phyloP scores from a whole-genome alignment of 2,113 vertebrate genomes.

The Erythrolamprus reginae region DNA sequence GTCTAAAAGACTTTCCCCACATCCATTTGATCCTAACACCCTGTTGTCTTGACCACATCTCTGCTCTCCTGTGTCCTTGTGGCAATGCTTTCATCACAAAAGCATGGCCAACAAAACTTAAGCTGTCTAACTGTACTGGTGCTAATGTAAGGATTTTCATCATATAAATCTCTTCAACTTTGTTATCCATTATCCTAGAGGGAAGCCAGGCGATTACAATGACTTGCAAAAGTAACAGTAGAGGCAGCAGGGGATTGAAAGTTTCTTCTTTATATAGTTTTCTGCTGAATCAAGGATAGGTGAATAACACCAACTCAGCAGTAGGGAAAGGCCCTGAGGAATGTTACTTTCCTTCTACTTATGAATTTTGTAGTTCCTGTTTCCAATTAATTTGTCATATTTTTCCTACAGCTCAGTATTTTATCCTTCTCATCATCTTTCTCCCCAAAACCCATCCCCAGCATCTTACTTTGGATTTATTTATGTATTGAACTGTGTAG shows the following conservation, averaged over 20 bases:
- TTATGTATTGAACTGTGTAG: not conserved
- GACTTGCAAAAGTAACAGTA: not conserved
- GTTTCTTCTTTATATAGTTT: not conserved
- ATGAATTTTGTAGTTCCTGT: not conserved
- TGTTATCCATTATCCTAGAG: not conserved
- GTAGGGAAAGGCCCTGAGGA: not conserved
- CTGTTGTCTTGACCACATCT: not conserved
- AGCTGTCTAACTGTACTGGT: not conserved
- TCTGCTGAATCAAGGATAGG: not conserved
- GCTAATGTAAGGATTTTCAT: not conserved
- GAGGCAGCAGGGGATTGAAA: not conserved
- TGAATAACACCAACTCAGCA: not conserved
- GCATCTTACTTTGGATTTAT: not conserved
- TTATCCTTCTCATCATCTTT: not conserved
- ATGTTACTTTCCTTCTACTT: not conserved
- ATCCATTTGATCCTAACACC: not conserved
- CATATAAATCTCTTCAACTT: not conserved
- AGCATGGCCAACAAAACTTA: not conserved
- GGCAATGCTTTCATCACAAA: not conserved
- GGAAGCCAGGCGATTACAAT: not conserved
- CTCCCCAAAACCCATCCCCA: not conserved
- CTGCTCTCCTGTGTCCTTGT: not conserved
- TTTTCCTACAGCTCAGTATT: not conserved
- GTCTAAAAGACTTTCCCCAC: not conserved
- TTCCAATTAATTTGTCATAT: not conserved